A percentile compares a stretch with the other conserved stretches of the same genome.
Evolutionary conservation across 2,113 vertebrate genomes (phyloP).

Genomic region (Notothenia rossii): DNA sequence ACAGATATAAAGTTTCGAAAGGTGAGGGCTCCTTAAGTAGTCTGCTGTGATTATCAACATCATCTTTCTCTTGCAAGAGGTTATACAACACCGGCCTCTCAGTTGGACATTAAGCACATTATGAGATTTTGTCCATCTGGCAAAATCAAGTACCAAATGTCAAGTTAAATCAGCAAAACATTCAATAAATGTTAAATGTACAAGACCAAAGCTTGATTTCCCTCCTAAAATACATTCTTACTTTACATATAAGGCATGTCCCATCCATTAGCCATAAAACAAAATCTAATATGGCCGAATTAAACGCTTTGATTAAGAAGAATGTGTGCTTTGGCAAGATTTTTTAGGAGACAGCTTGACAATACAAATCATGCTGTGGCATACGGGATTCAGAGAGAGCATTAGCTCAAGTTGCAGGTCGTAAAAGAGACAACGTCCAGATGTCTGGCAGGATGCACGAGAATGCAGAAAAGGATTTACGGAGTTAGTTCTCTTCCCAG

Average conservation of each 20-base stretch:
- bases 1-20: neutral
- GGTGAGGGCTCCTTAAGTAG: neutral
- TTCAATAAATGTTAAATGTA: constrained; percentile 1
- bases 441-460: constrained; percentile 69
- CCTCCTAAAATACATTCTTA: neutral
- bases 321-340: constrained; percentile 47
- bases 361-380: constrained; percentile 60
- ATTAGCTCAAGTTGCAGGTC: constrained; percentile 67
- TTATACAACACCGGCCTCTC: constrained; percentile 17
- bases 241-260: constrained; percentile 26
- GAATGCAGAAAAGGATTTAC: constrained; percentile 33
- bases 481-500: constrained; percentile 26
- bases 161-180: constrained; percentile 38
- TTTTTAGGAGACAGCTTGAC: constrained; percentile 37
- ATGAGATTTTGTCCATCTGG: neutral
- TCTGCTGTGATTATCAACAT: neutral
- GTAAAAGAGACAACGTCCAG: constrained; percentile 75
- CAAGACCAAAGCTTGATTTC: constrained; percentile 1
- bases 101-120: neutral
- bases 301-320: constrained; percentile 38
- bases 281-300: constrained; percentile 26
- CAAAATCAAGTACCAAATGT: constrained; percentile 15
- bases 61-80: constrained; percentile 27
- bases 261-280: constrained; percentile 35
- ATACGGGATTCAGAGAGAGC: constrained; percentile 52